Evolutionary conservation across 2,797 vertebrate species (phyloP), one percentile per base, ranked within the genome.

Genomic region (Lacerta bilineata): DNA sequence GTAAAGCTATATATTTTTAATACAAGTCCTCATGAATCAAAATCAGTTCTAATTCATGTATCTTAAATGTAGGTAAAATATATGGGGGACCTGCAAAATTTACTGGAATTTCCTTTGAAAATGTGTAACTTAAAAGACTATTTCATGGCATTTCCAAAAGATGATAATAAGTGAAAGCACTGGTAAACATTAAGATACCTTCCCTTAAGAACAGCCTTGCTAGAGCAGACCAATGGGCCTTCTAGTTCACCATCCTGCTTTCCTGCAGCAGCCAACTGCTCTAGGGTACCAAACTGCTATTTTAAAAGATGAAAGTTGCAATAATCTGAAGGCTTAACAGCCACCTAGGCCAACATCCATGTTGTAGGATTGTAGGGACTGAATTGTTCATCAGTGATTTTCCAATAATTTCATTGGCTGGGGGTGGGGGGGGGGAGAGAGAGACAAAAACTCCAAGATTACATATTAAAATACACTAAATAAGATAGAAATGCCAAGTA

Each of bases 71-170:
- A 64, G 15, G 25, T 39, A 46, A 79, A 68, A 86, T 46, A 79
- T 71, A 33, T 50, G 33, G 68, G 71, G 23, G n/a, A 29, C 66
- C 25, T 71, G 25, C 33, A 80, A 50, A 46, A 69, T 41, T 3
- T 18, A 41, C 33, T 78, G 64, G 15, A 66, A 59, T 84, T 88
- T 79, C 33, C 25, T 78, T 79, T 59, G 50, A 29, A 75, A 85
- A 64, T 61, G 36, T 20, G 46, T 17, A 77, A 88, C 15, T 39
- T 50, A 9, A 77, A 66, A 39, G 20, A 78, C 87, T 59, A 36
- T 66, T 84, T 72, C 20, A 43, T 20, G 25, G 2, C 9, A 85
- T 78, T 78, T 76, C 29, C 23, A 66, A 71, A 76, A 68, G 46
- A 76, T 46, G 25, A 76, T 46, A 76, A 9, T 46, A 46, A 76